phyloP scores from a whole-genome alignment of 2,113 vertebrate species.

The Cercocebus atys region DNA sequence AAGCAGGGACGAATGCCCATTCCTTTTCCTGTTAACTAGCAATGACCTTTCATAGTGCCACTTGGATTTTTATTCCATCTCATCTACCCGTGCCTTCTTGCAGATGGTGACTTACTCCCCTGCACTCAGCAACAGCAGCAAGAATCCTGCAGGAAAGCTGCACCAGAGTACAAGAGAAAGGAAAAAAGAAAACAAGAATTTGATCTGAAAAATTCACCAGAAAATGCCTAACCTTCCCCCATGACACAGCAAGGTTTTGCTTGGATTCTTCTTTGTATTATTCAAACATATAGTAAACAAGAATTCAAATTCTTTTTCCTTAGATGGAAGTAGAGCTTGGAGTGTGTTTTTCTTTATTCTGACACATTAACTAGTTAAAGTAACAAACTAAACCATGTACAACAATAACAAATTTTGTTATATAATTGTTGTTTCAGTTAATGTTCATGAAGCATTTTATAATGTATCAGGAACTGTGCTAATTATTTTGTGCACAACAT shows the following conservation, averaged over 20 bases:
- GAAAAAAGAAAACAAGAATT: neutral
- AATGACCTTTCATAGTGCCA: neutral
- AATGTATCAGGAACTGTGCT: neutral
- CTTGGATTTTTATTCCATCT: neutral
- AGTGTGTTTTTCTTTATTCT: neutral
- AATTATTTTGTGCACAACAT: neutral
- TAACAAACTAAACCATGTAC: neutral
- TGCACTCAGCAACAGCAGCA: neutral
- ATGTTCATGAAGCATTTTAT: neutral
- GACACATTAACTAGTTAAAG: neutral
- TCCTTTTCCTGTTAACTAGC: neutral
- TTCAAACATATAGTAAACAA: neutral
- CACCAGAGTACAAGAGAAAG: neutral
- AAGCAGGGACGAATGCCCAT: constrained; percentile 22
- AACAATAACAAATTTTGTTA: neutral
- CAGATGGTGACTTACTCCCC: neutral
- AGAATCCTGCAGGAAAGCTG: neutral
- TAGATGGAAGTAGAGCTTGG: neutral
- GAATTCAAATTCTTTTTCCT: constrained; percentile 21
- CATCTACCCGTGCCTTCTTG: neutral
- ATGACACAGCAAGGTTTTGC: neutral
- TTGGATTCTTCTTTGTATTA: neutral
- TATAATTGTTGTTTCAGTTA: constrained; percentile 28
- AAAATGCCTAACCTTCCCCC: neutral
- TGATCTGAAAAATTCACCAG: neutral